Conservation (phyloP, 2,113 vertebrate species). For the Pterocles burchelli region DNA sequence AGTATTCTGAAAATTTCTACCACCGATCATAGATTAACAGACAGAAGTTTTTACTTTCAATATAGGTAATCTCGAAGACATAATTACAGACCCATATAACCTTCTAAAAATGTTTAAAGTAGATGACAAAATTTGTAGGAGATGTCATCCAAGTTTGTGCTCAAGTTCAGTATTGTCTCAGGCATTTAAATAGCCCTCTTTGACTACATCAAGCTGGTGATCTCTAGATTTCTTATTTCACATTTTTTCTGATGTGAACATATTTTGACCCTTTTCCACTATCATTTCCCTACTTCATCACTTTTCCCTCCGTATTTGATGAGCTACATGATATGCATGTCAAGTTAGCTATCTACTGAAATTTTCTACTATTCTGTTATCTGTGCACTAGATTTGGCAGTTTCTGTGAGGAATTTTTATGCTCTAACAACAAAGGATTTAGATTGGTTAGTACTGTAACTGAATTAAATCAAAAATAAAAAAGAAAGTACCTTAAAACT, state of each 20-base stretch:
- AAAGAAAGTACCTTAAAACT: not conserved
- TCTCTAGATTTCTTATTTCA: not conserved
- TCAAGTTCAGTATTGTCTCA: not conserved
- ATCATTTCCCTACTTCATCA: not conserved
- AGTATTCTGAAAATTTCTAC: not conserved
- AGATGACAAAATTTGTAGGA: not conserved
- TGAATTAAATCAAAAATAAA: not conserved
- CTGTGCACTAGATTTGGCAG: not conserved
- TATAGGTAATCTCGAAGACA: not conserved
- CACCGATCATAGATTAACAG: not conserved
- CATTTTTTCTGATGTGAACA: not conserved
- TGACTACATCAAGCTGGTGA: accelerated
- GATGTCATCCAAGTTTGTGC: not conserved
- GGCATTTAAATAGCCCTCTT: not conserved
- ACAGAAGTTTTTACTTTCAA: not conserved
- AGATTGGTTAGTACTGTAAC: not conserved
- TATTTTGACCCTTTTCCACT: not conserved
- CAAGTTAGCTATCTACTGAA: not conserved
- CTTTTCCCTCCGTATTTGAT: not conserved
- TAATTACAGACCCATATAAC: not conserved
- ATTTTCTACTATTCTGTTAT: not conserved
- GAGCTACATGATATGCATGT: not conserved
- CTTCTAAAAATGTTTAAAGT: not conserved
- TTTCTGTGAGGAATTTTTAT: not conserved
- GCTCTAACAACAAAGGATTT: not conserved